Evolutionary conservation across 2,888 invertebrate species (phyloP).

Genomic region (Rhogogaster chlorosoma): DNA sequence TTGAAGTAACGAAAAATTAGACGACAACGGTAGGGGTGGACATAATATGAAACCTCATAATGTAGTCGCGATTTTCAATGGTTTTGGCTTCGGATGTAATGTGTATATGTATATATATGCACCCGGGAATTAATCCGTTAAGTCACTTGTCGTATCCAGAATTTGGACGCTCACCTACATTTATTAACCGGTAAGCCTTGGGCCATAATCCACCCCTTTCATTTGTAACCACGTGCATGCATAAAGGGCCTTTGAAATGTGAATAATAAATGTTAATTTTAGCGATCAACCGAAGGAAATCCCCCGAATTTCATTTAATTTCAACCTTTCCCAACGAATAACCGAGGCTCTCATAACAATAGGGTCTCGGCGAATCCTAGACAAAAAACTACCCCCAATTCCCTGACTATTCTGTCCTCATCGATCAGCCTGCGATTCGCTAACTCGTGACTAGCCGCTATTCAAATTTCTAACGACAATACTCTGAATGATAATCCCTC

Average conservation of each 20-base stretch:
- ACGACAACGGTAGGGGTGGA: neutral
- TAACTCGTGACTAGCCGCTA: neutral
- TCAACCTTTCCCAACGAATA: slow-evolving; percentile 23
- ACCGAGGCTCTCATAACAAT: slow-evolving; percentile 10
- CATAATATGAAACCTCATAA: slow-evolving; percentile 72
- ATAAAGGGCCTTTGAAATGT: slow-evolving; percentile 38
- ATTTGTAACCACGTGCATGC: slow-evolving; percentile 37
- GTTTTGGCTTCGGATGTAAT: neutral
- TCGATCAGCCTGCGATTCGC: neutral
- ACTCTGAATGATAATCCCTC: neutral
- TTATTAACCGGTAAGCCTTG: slow-evolving; percentile 33
- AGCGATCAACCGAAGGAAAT: slow-evolving; percentile 41
- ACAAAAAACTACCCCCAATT: neutral
- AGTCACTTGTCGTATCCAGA: slow-evolving; percentile 43
- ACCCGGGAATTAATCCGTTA: slow-evolving; percentile 28
- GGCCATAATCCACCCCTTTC: slow-evolving; percentile 40
- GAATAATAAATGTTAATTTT: slow-evolving; percentile 48
- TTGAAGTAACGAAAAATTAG: slow-evolving; percentile 10
- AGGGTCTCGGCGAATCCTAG: slow-evolving; percentile 18
- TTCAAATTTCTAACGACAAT: slow-evolving; percentile 24
- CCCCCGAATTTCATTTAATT: slow-evolving; percentile 21
- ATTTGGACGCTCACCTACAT: slow-evolving; percentile 37
- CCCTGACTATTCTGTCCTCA: neutral
- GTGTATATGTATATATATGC: slow-evolving; percentile 26
- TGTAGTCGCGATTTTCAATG: slow-evolving; percentile 76